phyloP scores from a whole-genome alignment of 1,140 invertebrate species.

The Brachionus angularis region DNA sequence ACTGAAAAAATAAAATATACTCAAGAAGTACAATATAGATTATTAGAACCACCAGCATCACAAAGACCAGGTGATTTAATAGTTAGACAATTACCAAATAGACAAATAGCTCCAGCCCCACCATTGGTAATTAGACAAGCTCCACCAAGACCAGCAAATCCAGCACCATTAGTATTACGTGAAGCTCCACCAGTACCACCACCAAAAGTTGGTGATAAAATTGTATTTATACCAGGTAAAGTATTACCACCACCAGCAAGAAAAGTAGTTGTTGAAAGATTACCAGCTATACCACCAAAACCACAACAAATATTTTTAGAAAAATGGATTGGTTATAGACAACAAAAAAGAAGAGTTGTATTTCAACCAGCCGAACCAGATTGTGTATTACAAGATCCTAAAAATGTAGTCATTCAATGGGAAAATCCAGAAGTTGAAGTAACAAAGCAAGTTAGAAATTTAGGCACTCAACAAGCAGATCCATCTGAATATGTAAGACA shows the following conservation, averaged over 20 bases:
- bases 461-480: slow-evolving; percentile 10
- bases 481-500: slow-evolving; percentile 12
- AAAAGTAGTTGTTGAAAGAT: slow-evolving; percentile 42
- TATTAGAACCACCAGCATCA: slow-evolving; percentile 29
- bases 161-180: slow-evolving; percentile 41
- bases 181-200: slow-evolving; percentile 34
- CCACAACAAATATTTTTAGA: slow-evolving; percentile 36
- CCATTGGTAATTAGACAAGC: slow-evolving; percentile 28
- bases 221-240: slow-evolving; percentile 2
- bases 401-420: slow-evolving; percentile 43
- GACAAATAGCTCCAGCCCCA: neutral
- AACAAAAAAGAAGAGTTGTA: slow-evolving; percentile 38
- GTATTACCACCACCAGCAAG: slow-evolving; percentile 11
- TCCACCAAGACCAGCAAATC: neutral
- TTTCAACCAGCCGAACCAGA: slow-evolving; percentile 14
- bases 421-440: slow-evolving; percentile 23
- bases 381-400: neutral
- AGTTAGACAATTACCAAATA: neutral
- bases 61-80: slow-evolving; percentile 28
- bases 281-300: slow-evolving; percentile 33
- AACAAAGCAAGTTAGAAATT: neutral
- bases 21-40: slow-evolving; percentile 36
- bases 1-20: neutral
- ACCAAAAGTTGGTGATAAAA: neutral
- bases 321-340: slow-evolving; percentile 42